Evolutionary conservation across 2,888 invertebrate genomes (phyloP).

Genomic region (Calliphora vomitoria): DNA sequence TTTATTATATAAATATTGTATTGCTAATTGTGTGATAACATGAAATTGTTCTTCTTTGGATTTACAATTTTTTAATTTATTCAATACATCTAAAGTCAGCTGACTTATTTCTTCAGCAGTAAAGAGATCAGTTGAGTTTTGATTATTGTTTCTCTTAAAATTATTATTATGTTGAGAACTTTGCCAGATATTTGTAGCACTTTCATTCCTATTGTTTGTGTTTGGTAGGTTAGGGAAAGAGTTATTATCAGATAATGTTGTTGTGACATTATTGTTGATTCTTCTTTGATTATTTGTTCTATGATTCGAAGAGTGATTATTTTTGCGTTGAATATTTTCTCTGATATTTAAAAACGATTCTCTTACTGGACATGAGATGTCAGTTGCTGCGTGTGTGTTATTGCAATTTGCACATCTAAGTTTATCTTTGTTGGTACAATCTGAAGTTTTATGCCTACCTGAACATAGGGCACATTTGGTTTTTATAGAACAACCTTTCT

Average conservation of each 20-base stretch:
- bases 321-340: conserved; percentile 23
- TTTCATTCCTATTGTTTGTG: not conserved
- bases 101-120: conserved; percentile 43
- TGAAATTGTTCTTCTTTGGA: conserved; percentile 56
- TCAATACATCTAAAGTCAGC: conserved; percentile 36
- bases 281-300: not conserved
- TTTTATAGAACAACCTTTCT: conserved; percentile 50
- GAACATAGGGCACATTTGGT: too few species aligned
- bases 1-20: conserved; percentile 55
- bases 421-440: too few species aligned
- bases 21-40: conserved; percentile 60
- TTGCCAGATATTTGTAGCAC: not conserved
- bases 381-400: conserved; percentile 60
- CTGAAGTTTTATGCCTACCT: too few species aligned
- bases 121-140: conserved; percentile 4
- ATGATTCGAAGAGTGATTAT: not conserved
- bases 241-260: not conserved
- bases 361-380: conserved; percentile 51
- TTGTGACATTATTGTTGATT: not conserved
- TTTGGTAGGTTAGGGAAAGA: not conserved
- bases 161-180: not conserved
- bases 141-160: not conserved
- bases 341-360: not conserved
- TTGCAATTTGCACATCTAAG: conserved; percentile 69
- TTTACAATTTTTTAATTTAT: conserved; percentile 52